Conservation (phyloP, 2,113 vertebrate species). For the Dromas ardeola region DNA sequence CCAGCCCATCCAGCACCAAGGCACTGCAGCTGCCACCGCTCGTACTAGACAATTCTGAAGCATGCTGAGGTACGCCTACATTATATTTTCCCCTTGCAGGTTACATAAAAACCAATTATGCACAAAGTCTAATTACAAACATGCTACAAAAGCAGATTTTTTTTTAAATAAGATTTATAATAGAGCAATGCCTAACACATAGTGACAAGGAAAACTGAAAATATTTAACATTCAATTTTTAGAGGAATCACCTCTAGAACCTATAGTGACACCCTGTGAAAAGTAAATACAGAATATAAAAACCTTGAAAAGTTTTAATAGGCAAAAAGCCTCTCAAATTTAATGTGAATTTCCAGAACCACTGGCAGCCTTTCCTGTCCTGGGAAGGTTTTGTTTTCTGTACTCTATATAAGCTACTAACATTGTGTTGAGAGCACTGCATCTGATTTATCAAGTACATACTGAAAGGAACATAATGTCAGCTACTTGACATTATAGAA, state of each 20-base stretch:
- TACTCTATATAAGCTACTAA: background rate
- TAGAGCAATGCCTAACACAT: background rate
- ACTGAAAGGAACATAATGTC: background rate
- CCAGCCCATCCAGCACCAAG: accelerated
- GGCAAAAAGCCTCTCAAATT: background rate
- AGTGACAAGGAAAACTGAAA: background rate
- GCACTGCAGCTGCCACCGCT: too few relatives aligned
- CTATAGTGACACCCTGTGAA: background rate
- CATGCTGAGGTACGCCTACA: background rate
- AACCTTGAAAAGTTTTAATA: background rate
- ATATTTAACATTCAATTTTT: background rate
- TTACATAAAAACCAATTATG: background rate
- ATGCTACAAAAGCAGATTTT: background rate
- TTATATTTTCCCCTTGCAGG: background rate
- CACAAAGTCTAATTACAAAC: background rate
- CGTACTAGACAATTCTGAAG: background rate
- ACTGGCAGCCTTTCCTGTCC: background rate
- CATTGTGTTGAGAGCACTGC: background rate
- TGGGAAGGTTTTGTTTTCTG: background rate
- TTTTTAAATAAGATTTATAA: background rate
- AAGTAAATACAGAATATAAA: background rate
- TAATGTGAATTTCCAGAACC: background rate
- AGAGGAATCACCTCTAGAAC: background rate
- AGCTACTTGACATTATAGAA: background rate
- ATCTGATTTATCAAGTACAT: background rate